Percentiles rank a stretch among this genome's conserved stretches.
Evolutionary conservation across 2,797 vertebrate species (phyloP).

Genomic region (Yasuhikotakia modesta): DNA sequence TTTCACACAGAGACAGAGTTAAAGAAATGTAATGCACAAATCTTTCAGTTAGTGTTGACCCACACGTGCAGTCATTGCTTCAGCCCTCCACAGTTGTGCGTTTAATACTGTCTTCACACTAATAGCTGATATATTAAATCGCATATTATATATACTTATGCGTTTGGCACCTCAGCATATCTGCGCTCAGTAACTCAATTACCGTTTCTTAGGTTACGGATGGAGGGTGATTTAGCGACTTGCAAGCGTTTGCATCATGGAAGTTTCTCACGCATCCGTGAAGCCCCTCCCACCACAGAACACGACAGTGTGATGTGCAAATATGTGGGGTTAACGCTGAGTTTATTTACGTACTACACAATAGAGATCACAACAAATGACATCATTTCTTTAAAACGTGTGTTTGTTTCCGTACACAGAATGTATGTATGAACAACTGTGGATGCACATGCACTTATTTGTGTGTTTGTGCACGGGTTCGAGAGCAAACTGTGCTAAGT

Average conservation of each 20-base stretch:
- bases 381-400: background rate
- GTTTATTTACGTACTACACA: constrained; percentile 12
- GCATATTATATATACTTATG: background rate
- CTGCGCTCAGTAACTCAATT: constrained; percentile 24
- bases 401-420: background rate
- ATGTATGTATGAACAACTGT: background rate
- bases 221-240: constrained; percentile 41
- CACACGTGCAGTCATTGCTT: background rate
- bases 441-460: constrained; percentile 22
- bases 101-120: background rate
- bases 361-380: constrained; percentile 10
- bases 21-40: background rate
- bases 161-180: background rate
- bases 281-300: constrained; percentile 29
- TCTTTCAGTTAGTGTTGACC: background rate
- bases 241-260: constrained; percentile 55
- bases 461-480: constrained; percentile 29
- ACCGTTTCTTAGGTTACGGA: constrained; percentile 20
- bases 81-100: background rate
- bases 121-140: background rate
- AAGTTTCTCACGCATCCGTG: constrained; percentile 16
- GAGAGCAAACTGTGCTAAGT: constrained; percentile 32
- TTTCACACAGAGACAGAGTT: background rate
- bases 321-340: constrained; percentile 19
- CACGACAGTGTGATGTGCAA: constrained; percentile 24